Evolutionary conservation across 2,113 vertebrate genomes (phyloP).

Genomic region (Aphyosemion australe): DNA sequence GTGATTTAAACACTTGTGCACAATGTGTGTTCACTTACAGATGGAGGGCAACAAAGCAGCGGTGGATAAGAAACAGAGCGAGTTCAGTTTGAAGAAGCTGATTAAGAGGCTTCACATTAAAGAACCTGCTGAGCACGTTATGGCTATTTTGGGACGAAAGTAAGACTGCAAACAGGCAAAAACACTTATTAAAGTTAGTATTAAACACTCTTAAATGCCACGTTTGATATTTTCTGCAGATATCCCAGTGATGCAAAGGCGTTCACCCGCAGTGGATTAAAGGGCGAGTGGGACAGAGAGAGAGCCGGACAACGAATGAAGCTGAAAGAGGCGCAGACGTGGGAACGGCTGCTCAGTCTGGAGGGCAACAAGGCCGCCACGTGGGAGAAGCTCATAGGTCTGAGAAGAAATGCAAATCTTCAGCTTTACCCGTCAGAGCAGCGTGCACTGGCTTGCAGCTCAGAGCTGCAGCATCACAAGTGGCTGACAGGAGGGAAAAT

Average conservation of each 20-base stretch:
- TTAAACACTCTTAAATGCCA: not conserved
- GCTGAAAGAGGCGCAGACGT: conserved; percentile 81
- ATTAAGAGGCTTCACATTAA: conserved; percentile 84
- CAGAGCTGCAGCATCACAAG: not conserved
- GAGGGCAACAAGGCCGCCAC: conserved; percentile 82
- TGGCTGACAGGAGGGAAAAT: not conserved
- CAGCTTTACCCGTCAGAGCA: not conserved
- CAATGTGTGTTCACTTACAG: conserved; percentile 39
- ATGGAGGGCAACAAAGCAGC: not conserved
- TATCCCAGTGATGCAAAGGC: conserved; percentile 80
- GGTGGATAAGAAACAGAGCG: conserved; percentile 75
- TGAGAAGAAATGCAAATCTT: not conserved
- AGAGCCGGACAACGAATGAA: conserved; percentile 84
- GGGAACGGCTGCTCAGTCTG: conserved; percentile 84
- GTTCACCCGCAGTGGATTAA: conserved; percentile 83
- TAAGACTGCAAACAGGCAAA: conserved; percentile 38
- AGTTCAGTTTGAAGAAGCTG: conserved; percentile 87
- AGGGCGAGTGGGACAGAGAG: conserved; percentile 82
- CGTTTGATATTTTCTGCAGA: conserved; percentile 60
- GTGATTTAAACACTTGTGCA: not conserved
- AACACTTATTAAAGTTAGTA: not conserved
- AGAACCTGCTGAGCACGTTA: conserved; percentile 83
- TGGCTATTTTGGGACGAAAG: conserved; percentile 87
- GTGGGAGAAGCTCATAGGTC: conserved; percentile 90
- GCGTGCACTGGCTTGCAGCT: conserved; percentile 6